Percentiles rank a stretch among this genome's conserved stretches.
Conservation (phyloP, 2,888 invertebrate genomes). For the Lymantria dispar region DNA sequence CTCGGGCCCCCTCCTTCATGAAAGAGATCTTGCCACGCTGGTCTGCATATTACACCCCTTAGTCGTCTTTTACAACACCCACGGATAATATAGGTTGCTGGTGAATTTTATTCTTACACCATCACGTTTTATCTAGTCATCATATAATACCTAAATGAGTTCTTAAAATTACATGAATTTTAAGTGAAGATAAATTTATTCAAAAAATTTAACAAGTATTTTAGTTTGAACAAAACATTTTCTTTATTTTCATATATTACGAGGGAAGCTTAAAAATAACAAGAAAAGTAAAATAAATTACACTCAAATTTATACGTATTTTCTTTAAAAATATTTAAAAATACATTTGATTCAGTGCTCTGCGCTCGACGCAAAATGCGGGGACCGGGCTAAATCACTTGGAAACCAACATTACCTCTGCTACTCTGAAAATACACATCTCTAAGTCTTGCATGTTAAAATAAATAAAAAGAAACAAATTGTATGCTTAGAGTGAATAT, state of each 20-base stretch:
- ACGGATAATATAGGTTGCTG: no score
- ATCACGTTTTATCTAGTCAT: no score
- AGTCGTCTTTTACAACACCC: no score
- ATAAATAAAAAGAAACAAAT: background rate
- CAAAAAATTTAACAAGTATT: no score
- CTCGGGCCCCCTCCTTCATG: no score
- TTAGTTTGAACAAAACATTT: no score
- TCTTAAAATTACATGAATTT: background rate
- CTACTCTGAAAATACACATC: constrained; percentile 23
- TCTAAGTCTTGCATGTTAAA: constrained; percentile 1
- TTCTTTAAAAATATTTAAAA: constrained; percentile 23
- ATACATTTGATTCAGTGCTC: constrained; percentile 31
- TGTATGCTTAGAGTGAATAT: background rate
- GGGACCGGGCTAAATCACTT: constrained; percentile 40
- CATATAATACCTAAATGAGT: background rate
- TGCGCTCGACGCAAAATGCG: constrained; percentile 32
- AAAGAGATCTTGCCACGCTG: no score
- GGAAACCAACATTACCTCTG: constrained; percentile 40
- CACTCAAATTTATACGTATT: constrained; percentile 17
- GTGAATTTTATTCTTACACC: no score
- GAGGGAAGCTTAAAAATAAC: background rate
- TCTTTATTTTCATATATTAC: no score
- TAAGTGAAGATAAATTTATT: no score
- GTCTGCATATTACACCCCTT: no score
- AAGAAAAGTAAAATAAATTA: constrained; percentile 1